phyloP scores from a whole-genome alignment of 2,113 vertebrate genomes.

The Macaca mulatta region DNA sequence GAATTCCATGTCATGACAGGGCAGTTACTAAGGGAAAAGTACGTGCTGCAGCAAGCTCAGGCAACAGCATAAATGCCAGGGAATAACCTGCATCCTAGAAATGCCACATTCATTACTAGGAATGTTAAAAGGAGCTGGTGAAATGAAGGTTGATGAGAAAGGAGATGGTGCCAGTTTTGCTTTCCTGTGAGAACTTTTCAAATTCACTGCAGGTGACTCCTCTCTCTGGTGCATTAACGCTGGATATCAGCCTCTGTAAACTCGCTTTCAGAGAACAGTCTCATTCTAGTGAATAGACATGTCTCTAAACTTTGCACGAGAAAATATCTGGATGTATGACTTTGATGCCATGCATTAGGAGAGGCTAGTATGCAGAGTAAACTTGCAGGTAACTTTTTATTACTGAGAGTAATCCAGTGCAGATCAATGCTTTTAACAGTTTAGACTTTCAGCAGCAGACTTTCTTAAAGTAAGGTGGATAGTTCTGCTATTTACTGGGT shows the following conservation, averaged over 20 bases:
- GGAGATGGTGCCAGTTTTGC: fast-evolving
- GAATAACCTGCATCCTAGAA: neutral
- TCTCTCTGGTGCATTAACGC: fast-evolving
- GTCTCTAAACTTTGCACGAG: neutral
- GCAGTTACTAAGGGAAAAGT: neutral
- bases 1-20: neutral
- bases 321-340: neutral
- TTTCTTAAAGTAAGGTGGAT: neutral
- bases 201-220: fast-evolving
- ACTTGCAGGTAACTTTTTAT: neutral
- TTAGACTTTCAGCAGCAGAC: neutral
- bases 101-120: fast-evolving
- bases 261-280: neutral
- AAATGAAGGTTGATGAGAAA: neutral
- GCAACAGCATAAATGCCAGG: fast-evolving
- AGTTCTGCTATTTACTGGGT: too few relatives aligned
- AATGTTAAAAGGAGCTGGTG: neutral
- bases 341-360: neutral
- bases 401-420: neutral
- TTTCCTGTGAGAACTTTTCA: neutral
- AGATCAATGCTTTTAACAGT: neutral
- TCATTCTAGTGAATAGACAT: neutral
- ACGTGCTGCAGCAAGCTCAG: neutral
- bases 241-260: neutral
- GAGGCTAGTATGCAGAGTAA: neutral